Conservation (phyloP, 1,140 invertebrate genomes). For the Hermetia illucens region DNA sequence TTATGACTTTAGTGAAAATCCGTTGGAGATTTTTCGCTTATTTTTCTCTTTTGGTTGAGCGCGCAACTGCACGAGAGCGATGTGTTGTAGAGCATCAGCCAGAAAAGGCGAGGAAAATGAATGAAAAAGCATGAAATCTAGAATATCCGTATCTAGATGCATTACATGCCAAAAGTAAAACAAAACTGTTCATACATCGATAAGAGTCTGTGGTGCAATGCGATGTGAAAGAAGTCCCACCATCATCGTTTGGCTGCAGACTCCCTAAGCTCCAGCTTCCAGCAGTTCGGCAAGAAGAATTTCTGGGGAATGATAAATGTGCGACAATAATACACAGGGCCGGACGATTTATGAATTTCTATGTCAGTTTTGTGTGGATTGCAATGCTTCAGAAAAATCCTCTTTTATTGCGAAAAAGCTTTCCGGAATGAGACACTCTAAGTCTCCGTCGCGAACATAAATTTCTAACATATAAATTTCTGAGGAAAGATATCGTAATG, state of each 20-base stretch:
- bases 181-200: too few species aligned
- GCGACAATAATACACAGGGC: neutral
- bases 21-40: neutral
- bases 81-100: neutral
- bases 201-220: too few species aligned
- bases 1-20: neutral
- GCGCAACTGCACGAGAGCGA: neutral
- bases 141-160: too few species aligned
- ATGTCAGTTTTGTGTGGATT: neutral
- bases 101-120: neutral
- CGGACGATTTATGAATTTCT: constrained; percentile 1
- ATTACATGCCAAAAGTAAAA: too few species aligned
- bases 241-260: neutral
- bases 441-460: neutral
- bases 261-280: too few species aligned
- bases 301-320: neutral
- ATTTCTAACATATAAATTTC: neutral
- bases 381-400: neutral
- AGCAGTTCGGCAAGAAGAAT: neutral
- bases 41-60: neutral
- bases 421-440: neutral
- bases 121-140: neutral
- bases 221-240: neutral
- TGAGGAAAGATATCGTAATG: neutral
- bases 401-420: neutral